Evolutionary conservation across 2,888 invertebrate genomes (phyloP), one percentile per base, ranked within the genome.

Genomic region (Girardia tigrina): DNA sequence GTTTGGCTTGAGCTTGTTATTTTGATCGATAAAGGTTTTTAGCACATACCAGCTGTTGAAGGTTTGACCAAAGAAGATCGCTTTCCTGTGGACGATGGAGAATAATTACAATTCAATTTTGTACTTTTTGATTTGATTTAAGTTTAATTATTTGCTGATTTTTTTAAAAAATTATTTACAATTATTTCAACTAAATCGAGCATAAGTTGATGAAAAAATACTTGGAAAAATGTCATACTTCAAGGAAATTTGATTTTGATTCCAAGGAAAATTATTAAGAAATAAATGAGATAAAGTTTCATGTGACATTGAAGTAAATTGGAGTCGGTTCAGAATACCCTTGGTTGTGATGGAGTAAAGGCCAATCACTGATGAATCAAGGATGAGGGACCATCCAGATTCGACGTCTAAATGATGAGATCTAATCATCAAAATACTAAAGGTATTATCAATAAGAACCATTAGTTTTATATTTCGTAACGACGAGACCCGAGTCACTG

Each of bases 21-120:
- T 56, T 56, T 56, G 56, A n/a, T 56, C 20, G 56, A 56, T 56
- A 56, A 56, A 56, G 56, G 56, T 56, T n/a, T 56, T 56, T 23
- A 56, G 23, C 4, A 56, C 23, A n/a, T 56, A 56, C 56, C 56
- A 56, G 56, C 56, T 56, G 56, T 56, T 56, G n/a, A n/a, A 20
- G 4, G 56, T 20, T 16, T 56, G 56, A 16, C 56, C 56, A 23
- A 56, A 56, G n/a, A 56, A 56, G 20, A 56, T 56, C n/a, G 56
- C 56, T 56, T 56, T 56, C n/a, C 56, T 56, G 36, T 12, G 36
- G 16, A 16, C 16, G 36, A 56, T 16, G 4, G 23, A 56, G n/a
- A 56, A 8, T 56, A 8, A 56, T 8, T 12, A 56, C n/a, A n/a
- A n/a, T n/a, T n/a, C n/a, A n/a, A n/a, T n/a, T n/a, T n/a, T n/a